Evolutionary conservation across 2,888 invertebrate species (phyloP).

Genomic region (Phragmatobia fuliginosa): DNA sequence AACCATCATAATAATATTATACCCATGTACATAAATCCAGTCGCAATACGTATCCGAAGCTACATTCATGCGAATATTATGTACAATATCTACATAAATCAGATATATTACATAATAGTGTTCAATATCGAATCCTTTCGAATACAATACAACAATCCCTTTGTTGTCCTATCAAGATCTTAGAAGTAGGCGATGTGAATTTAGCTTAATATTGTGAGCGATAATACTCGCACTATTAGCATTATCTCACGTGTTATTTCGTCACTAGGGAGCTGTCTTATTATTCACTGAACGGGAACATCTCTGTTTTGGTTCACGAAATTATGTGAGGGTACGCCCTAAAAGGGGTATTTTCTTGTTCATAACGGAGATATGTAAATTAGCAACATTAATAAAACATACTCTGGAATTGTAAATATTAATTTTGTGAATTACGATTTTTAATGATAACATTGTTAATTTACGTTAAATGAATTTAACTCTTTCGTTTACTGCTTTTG

Average conservation of each 20-base stretch:
- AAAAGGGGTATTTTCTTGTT: conserved; percentile 64
- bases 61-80: not conserved
- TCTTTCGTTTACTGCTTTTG: not conserved
- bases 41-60: not conserved
- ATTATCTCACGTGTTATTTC: conserved; percentile 67
- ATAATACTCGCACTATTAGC: conserved; percentile 37
- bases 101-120: conserved; percentile 24
- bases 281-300: conserved; percentile 73
- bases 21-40: not conserved
- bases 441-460: conserved; percentile 7
- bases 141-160: conserved; percentile 53
- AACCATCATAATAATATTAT: not conserved
- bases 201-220: conserved; percentile 56
- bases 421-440: conserved; percentile 45
- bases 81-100: not conserved
- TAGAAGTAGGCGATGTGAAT: conserved; percentile 56
- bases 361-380: conserved; percentile 68
- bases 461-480: not conserved
- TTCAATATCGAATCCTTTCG: conserved; percentile 49
- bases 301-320: conserved; percentile 76
- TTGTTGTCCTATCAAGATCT: conserved; percentile 65
- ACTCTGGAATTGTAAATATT: conserved; percentile 62
- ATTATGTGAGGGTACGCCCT: conserved; percentile 71
- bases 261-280: conserved; percentile 77
- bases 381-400: conserved; percentile 74